These are phyloP conservation scores for Sarcophaga rosellei DNA, from an alignment of 2,888 invertebrate genomes.

Conservation along the genomic window DNA sequence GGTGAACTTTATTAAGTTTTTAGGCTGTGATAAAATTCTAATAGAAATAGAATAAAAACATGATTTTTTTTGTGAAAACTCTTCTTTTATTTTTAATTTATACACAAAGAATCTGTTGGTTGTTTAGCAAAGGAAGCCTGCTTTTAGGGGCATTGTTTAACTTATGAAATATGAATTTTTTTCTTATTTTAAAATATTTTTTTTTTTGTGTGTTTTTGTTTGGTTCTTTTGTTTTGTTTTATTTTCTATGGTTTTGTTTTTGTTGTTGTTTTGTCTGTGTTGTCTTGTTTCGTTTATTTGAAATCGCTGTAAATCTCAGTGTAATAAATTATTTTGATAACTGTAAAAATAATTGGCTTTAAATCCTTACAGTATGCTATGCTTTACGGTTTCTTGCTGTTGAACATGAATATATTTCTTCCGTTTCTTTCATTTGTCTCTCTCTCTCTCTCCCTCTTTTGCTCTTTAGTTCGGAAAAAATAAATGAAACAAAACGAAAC, in stretches of 20 bases:
- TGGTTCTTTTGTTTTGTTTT: conserved; percentile 26
- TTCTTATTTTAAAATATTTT: too few species aligned
- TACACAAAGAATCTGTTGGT: not conserved
- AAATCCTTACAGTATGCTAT: conserved; percentile 65
- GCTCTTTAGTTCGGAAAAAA: not conserved
- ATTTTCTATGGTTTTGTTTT: conserved; percentile 11
- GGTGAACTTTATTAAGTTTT: conserved; percentile 21
- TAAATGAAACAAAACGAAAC: conserved; percentile 19
- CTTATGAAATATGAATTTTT: too few species aligned
- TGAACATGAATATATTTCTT: not conserved
- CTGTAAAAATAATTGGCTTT: conserved; percentile 68
- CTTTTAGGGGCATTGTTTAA: not conserved
- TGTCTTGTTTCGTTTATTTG: conserved; percentile 24
- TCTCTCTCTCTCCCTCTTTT: too few species aligned
- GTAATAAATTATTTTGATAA: conserved; percentile 69
- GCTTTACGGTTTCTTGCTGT: conserved; percentile 24
- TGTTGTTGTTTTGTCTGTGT: conserved; percentile 4
- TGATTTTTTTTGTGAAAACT: not conserved
- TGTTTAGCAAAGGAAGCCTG: not conserved
- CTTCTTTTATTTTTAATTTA: not conserved
- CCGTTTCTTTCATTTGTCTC: not conserved
- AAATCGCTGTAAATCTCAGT: conserved; percentile 64
- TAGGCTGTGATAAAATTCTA: not conserved
- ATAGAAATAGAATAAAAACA: not conserved
- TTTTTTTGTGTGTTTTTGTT: conserved; percentile 40